Evolutionary conservation across 1,140 invertebrate species (phyloP), one percentile per base, ranked within the genome.

Genomic region (Drosophila pectinifera): DNA sequence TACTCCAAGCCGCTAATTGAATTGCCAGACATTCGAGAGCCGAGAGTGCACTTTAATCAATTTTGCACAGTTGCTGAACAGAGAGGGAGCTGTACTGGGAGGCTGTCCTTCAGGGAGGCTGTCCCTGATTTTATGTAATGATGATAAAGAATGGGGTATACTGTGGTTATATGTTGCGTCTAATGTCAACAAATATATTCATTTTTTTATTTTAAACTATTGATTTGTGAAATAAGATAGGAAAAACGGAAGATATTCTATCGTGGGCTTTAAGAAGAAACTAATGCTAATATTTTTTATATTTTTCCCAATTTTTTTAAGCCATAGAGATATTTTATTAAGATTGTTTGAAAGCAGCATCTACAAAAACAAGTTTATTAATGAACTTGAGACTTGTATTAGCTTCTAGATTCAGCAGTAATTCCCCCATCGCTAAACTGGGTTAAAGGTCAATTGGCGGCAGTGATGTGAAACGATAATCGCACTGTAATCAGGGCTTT

Each of bases 1-100:
- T 18, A 18, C 13, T 20, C 7, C 46, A 26, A 70, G 22, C 20
- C 34, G 48, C 46, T 78, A 64, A 88, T 89, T 83, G 73, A 83
- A 83, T 72, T 89, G 59, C 67, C 48, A 64, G 74, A 59, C 65
- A 64, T 45, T 61, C 28, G 28, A 58, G 57, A 28, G 38, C 7
- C 14, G 11, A 16, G 20, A 72, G 41, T 42, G 57, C 38, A 54
- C 36, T 51, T 22, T 36, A 41, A 39, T 69, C 31, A 49, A 46
- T 43, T 34, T 46, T 45, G 16, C 42, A 62, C 20, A 72, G 20
- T 49, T 39, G 18, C 1, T n/a, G 6, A 42, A 54, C 13, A 6
- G 26, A 16, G 26, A 18, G 34, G 43, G 7, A 24, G 20, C 20
- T 13, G n/a, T n/a, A n/a, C 36, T 16, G 16, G 24, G 42, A 36